Base-by-base conservation (phyloP, 2,113 vertebrate genomes). In the Mugil cephalus region DNA sequence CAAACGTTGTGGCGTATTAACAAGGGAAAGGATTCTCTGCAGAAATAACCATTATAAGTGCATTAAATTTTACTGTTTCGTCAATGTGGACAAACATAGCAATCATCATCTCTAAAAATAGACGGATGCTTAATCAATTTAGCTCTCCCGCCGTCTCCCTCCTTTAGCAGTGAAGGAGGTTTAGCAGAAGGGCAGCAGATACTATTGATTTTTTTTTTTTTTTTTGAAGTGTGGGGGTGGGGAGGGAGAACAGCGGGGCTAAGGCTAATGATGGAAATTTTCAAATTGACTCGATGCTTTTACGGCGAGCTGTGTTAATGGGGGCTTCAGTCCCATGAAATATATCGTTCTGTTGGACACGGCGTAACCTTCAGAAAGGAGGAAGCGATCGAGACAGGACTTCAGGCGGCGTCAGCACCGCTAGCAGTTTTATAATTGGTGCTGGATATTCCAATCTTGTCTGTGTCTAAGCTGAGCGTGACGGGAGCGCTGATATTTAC, bases 61-160 rank as follows among this genome's bases (percentile, higher is more conserved):
- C 4, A 12, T 72, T 63, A 19, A n/a, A 40, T 77, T 88, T 86
- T 77, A 81, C 38, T 1, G 75, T 68, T 63, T 74, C 58, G 72
- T 77, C 86, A 84, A 79, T 63, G 21, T 47, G 76, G 13, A 71
- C 55, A 80, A 90, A 69, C 70, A 74, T 50, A 30, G 68, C 87
- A 89, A 88, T 88, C 84, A 89, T 89, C 78, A 81, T 87, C 83
- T 82, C 69, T 83, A 86, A 91, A 90, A 91, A 90, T 82, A 77
- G 80, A 74, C 72, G n/a, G 85, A 93, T 90, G 72, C 85, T 91
- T 90, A 92, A 93, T 94, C 91, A 93, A 92, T 94, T 74, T 68
- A 76, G 64, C 79, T 89, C 86, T 71, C 84, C 87, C 71, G 53
- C 83, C 74, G 79, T 80, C 89, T 80, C 88, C 82, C 85, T 88